Conservation (phyloP, 1,140 invertebrate genomes). For the Neodiprion fabricii region DNA sequence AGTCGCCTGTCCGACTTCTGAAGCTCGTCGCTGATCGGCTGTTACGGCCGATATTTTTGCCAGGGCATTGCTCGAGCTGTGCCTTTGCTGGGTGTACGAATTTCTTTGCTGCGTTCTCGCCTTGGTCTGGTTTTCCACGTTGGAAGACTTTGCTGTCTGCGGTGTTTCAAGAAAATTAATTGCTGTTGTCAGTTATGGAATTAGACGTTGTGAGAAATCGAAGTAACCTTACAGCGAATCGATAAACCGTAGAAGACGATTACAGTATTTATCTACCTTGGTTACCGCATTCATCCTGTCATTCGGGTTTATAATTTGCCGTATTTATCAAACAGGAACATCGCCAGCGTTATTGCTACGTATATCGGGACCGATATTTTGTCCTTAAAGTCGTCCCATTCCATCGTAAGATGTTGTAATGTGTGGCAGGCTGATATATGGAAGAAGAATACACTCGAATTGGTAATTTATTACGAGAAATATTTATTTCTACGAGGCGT, state of each 20-base stretch:
- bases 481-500: neutral
- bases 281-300: neutral
- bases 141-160: neutral
- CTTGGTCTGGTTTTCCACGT: neutral
- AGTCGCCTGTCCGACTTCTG: constrained; percentile 12
- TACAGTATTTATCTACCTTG: no score
- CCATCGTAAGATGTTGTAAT: neutral
- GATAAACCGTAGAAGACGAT: neutral
- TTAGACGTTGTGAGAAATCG: neutral
- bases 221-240: neutral
- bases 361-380: constrained; percentile 29
- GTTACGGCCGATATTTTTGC: constrained; percentile 21
- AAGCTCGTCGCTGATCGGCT: constrained; percentile 10
- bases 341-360: constrained; percentile 11
- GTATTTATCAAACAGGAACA: constrained; percentile 2
- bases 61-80: constrained; percentile 10
- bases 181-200: neutral
- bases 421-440: neutral
- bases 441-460: neutral
- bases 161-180: neutral
- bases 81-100: neutral
- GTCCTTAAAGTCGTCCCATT: constrained; percentile 31
- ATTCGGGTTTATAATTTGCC: neutral
- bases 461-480: constrained; percentile 2
- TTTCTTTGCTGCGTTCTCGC: neutral